Conservation (phyloP, 2,797 vertebrate species). For the Notoglanidium macrostoma region DNA sequence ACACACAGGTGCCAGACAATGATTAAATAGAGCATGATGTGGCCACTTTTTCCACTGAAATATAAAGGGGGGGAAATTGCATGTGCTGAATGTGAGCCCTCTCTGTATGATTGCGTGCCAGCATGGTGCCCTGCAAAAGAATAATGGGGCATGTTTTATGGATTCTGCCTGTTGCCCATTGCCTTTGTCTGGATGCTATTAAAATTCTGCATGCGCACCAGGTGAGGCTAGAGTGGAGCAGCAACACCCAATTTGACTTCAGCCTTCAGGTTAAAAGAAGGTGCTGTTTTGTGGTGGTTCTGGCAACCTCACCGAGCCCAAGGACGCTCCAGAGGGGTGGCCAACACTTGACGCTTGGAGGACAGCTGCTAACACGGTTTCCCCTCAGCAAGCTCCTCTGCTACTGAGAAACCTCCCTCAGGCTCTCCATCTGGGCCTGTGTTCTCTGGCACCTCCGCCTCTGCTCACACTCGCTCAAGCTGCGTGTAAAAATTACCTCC, state of each 20-base stretch:
- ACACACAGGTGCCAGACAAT: slow-evolving; percentile 63
- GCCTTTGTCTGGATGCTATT: slow-evolving; percentile 77
- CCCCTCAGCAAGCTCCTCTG: slow-evolving; percentile 53
- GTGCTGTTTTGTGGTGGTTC: slow-evolving; percentile 61
- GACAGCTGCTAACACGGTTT: slow-evolving; percentile 47
- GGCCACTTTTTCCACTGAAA: slow-evolving; percentile 57
- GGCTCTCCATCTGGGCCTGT: slow-evolving; percentile 65
- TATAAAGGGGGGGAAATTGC: slow-evolving; percentile 60
- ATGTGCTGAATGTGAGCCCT: slow-evolving; percentile 66
- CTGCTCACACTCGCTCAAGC: slow-evolving; percentile 28
- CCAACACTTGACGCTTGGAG: slow-evolving; percentile 50
- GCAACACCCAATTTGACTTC: slow-evolving; percentile 73
- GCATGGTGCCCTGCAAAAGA: slow-evolving; percentile 65
- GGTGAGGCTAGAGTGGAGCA: slow-evolving; percentile 64
- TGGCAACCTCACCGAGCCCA: slow-evolving; percentile 52
- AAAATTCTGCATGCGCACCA: slow-evolving; percentile 71
- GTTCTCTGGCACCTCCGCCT: slow-evolving; percentile 35
- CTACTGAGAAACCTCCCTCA: slow-evolving; percentile 60
- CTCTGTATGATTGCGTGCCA: slow-evolving; percentile 74
- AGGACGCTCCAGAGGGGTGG: slow-evolving; percentile 18
- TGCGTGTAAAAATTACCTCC: slow-evolving; percentile 45
- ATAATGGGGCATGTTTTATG: slow-evolving; percentile 74
- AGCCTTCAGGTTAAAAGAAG: slow-evolving; percentile 76
- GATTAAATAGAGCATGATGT: slow-evolving; percentile 65
- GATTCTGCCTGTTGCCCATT: slow-evolving; percentile 69